Evolutionary conservation across 2,888 invertebrate genomes (phyloP), one percentile per base, ranked within the genome.

Genomic region (Thymelicus acteon): DNA sequence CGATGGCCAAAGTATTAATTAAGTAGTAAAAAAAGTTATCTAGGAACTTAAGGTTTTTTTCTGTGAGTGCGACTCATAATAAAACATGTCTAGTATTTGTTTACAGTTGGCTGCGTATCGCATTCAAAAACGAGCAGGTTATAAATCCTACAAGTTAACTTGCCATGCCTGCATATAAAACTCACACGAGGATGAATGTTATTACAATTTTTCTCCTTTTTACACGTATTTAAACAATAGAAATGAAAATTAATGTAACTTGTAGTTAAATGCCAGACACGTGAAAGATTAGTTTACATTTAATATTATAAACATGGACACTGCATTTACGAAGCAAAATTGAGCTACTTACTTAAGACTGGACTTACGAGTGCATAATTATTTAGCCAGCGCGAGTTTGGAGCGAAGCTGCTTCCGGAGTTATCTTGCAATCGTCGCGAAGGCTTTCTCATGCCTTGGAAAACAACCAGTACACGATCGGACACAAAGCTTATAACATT

Each of bases 301-400:
- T 57, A 31, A 57, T 57, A 10, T 58, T 58, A 66, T 57, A 65
- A 76, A 74, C 67, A 71, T 74, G 64, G 60, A 60, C 67, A 64
- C 58, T 52, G 72, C 72, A 72, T 61, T 72, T 74, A 73, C 60
- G 64, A 73, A 75, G 73, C 31, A 76, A 71, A 74, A 72, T 76
- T 68, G 72, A 67, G 62, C 19, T 58, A 62, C 54, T 64, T 65
- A 71, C 66, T 62, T 61, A 60, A 52, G 15, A 13, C 44, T 37
- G 7, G 31, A 84, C 85, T 85, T 79, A 85, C 85, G 76, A 70
- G 78, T 76, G 74, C 88, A 88, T 84, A 82, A 76, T 87, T 84
- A 76, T 81, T 78, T 61, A 54, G 31, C 78, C 74, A 76, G 76
- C 74, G 77, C 72, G 74, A 76, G 73, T 63, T 37, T 73, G 72